phyloP scores from a whole-genome alignment of 2,888 invertebrate genomes.

The Stratiomys singularior region DNA sequence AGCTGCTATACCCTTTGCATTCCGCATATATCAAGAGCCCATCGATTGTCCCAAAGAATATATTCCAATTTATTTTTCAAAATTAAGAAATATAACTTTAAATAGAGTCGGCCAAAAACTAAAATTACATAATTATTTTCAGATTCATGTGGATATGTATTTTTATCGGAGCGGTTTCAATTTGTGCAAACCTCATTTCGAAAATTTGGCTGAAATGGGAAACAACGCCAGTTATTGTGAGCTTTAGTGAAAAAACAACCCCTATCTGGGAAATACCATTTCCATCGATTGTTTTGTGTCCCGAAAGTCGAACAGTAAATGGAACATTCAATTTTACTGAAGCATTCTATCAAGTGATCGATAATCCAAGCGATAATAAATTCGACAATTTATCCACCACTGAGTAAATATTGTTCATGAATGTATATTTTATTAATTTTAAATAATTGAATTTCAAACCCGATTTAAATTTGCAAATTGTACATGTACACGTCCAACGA shows the following conservation, averaged over 20 bases:
- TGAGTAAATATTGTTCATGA: constrained; percentile 30
- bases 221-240: constrained; percentile 72
- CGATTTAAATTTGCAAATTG: too few species aligned
- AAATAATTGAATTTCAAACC: constrained; percentile 6
- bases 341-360: constrained; percentile 39
- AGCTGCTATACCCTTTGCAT: too few species aligned
- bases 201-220: constrained; percentile 73
- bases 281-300: constrained; percentile 50
- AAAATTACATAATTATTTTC: neutral
- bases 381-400: constrained; percentile 40
- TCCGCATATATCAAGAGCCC: too few species aligned
- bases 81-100: too few species aligned
- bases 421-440: neutral
- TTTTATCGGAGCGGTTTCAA: constrained; percentile 38
- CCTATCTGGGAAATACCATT: constrained; percentile 54
- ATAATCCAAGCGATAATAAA: constrained; percentile 28
- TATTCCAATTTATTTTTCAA: too few species aligned
- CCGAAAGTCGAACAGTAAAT: constrained; percentile 45
- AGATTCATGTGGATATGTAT: constrained; percentile 49
- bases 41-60: too few species aligned
- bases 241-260: constrained; percentile 74
- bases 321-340: constrained; percentile 40
- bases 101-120: too few species aligned
- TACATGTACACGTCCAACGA: too few species aligned
- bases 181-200: constrained; percentile 65